Conservation (phyloP, 2,113 vertebrate species). For the Illadopsis cleaveri region DNA sequence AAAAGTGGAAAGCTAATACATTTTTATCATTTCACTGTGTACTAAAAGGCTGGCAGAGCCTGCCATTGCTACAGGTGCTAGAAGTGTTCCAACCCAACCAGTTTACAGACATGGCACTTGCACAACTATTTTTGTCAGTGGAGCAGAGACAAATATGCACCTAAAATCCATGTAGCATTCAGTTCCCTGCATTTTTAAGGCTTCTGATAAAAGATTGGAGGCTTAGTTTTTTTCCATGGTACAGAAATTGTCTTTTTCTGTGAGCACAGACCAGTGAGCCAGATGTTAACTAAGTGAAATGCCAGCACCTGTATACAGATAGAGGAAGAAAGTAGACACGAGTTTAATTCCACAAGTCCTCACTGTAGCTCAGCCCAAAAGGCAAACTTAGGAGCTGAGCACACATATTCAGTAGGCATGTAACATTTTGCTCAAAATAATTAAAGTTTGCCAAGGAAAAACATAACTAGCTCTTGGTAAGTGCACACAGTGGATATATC, state of each 20-base stretch:
- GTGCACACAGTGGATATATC: neutral
- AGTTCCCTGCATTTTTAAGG: neutral
- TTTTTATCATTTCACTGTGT: conserved; percentile 17
- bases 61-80: conserved; percentile 38
- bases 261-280: neutral
- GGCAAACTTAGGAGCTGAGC: neutral
- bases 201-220: neutral
- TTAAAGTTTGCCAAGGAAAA: neutral
- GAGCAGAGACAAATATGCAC: conserved; percentile 12
- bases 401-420: neutral
- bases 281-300: conserved; percentile 26
- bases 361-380: conserved; percentile 1
- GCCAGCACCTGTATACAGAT: conserved; percentile 1
- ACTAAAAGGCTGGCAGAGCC: conserved; percentile 1
- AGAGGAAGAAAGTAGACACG: neutral
- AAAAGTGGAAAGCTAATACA: conserved; percentile 28
- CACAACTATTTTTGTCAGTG: neutral
- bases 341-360: neutral
- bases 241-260: neutral
- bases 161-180: neutral
- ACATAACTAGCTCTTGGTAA: neutral
- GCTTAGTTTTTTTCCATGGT: neutral
- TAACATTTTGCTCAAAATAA: conserved; percentile 21
- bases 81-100: neutral
- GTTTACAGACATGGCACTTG: conserved; percentile 1